Evolutionary conservation across 2,888 invertebrate species (phyloP).

Genomic region (Brachylomia viminalis): DNA sequence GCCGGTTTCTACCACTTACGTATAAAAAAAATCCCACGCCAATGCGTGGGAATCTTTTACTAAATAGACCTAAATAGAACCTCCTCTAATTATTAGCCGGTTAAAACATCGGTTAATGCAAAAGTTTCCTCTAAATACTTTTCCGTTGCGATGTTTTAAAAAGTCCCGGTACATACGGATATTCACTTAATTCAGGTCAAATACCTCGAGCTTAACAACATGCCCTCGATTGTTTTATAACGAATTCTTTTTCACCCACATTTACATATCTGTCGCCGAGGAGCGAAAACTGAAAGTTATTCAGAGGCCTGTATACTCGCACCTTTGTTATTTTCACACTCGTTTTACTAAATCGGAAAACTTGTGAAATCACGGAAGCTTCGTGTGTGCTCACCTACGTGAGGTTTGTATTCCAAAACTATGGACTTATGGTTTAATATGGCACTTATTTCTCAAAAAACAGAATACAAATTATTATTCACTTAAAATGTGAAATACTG

Average conservation of each 20-base stretch:
- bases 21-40: not conserved
- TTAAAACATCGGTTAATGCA: not conserved
- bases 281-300: conserved; percentile 60
- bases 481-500: too few relatives aligned
- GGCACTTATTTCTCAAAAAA: too few relatives aligned
- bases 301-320: conserved; percentile 49
- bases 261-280: conserved; percentile 59
- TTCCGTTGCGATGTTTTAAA: not conserved
- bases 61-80: too few relatives aligned
- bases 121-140: not conserved
- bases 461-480: too few relatives aligned
- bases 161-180: conserved; percentile 16
- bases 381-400: conserved; percentile 12
- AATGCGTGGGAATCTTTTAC: too few relatives aligned
- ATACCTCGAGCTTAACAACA: conserved; percentile 32
- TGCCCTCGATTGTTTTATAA: conserved; percentile 56
- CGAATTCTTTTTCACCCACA: conserved; percentile 52
- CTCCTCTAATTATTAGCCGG: too few relatives aligned
- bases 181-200: conserved; percentile 33
- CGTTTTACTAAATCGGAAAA: conserved; percentile 33
- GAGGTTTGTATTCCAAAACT: not conserved
- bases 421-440: too few relatives aligned
- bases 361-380: conserved; percentile 23
- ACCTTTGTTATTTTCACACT: conserved; percentile 52
- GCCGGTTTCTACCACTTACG: not conserved